Evolutionary conservation across 2,113 vertebrate genomes (phyloP), one percentile per base, ranked within the genome.

Genomic region (Corythornis cristatus): DNA sequence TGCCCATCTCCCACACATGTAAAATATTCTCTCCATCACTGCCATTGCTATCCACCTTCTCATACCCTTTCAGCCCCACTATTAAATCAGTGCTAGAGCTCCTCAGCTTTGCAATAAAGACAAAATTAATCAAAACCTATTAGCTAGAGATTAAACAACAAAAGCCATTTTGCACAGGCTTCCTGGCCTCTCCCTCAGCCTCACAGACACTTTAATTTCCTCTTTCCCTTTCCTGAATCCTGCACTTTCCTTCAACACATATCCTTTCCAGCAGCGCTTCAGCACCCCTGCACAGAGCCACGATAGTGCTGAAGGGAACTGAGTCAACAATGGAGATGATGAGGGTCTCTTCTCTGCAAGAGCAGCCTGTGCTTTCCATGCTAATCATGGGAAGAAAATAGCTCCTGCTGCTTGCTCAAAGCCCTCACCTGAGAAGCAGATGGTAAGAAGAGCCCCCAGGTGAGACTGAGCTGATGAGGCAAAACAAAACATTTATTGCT

Each of bases 121-220:
- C 33, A 82, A 57, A 62, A 45, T 33, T 5, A 58, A 79, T 17
- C 20, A 78, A 87, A 89, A 57, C 8, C 11, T 28, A 25, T 67
- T 28, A 91, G n/a, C 33, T 45, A 54, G 33, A 37, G 42, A 86
- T 62, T 58, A 68, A 95, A 82, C 33, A 84, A 54, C 17, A 83
- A 28, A 92, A 51, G 8, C 8, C 22, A 43, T 83, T 57, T 57
- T 73, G 23, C 43, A 57, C 14, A 80, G 64, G 62, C 50, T 53
- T 86, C 70, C 23, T 67, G 25, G 28, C 66, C 46, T 93, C 51
- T 67, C 16, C 37, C 43, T 89, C 86, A 85, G 28, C 43, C 51
- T 83, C 72, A 79, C 28, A 46, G 76, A 68, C 11, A 68, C 19
- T 68, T 91, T 89, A 23, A 91, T 94, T 93, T 96, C 87, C 89